A percentile compares a stretch with the other conserved stretches of the same genome.
These are phyloP conservation scores for Polypterus senegalus DNA, from an alignment of 2,113 vertebrate genomes.

Conservation along the genomic window DNA sequence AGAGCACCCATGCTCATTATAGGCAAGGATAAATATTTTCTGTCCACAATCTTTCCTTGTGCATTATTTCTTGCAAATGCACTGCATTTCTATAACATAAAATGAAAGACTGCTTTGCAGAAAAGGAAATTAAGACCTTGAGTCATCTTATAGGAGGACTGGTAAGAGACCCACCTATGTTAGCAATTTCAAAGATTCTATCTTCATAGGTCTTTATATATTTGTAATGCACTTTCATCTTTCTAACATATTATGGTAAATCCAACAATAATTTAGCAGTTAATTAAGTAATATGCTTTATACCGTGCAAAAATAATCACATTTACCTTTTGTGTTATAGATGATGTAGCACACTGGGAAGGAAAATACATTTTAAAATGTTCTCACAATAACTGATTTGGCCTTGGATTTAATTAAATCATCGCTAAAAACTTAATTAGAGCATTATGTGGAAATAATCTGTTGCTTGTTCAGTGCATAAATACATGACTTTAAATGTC, in stretches of 20 bases:
- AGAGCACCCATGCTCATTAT: no score
- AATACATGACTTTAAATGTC: no score
- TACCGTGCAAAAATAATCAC: conserved; percentile 28
- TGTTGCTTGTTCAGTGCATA: no score
- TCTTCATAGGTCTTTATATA: conserved; percentile 37
- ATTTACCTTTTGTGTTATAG: conserved; percentile 43
- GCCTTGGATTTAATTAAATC: conserved; percentile 44
- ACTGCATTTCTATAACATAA: no score
- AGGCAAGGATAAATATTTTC: no score
- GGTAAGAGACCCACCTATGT: no score
- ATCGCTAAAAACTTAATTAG: conserved; percentile 65
- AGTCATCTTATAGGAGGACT: no score
- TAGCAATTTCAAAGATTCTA: no score
- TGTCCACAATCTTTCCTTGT: no score
- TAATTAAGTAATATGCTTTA: conserved; percentile 45
- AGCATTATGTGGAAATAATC: conserved; percentile 36
- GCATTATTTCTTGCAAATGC: no score
- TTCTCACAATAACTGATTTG: conserved; percentile 36
- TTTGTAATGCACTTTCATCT: conserved; percentile 31
- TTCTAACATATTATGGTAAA: conserved; percentile 34
- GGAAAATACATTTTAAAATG: conserved; percentile 35
- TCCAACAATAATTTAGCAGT: conserved; percentile 44
- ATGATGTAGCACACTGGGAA: conserved; percentile 36
- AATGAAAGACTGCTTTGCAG: no score
- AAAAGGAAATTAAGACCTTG: no score